These are phyloP conservation scores for Hephaestus fuliginosus DNA, from an alignment of 2,797 vertebrate species.

Conservation along the genomic window DNA sequence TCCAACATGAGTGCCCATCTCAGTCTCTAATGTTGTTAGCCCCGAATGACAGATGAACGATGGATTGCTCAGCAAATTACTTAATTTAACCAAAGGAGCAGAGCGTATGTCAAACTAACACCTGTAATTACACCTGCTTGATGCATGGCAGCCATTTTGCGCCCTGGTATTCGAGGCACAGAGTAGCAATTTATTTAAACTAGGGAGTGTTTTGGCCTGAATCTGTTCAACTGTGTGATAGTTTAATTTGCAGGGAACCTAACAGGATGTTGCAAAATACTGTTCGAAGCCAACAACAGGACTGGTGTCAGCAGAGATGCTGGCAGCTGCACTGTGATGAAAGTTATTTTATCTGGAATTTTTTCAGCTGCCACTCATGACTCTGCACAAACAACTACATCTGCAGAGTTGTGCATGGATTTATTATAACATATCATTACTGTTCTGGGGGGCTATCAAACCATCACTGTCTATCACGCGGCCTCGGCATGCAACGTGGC, in stretches of 20 bases:
- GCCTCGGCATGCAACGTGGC: constrained; percentile 22
- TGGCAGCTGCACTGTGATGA: constrained; percentile 58
- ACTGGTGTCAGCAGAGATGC: constrained; percentile 45
- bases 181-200: constrained; percentile 62
- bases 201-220: constrained; percentile 34
- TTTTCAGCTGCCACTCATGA: constrained; percentile 64
- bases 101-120: constrained; percentile 69
- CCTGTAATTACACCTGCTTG: constrained; percentile 77
- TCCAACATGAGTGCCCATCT: constrained; percentile 62
- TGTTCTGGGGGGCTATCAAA: constrained; percentile 49
- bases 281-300: constrained; percentile 42
- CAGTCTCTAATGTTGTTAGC: constrained; percentile 76
- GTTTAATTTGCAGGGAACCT: constrained; percentile 62
- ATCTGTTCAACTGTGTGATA: constrained; percentile 29
- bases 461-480: constrained; percentile 49
- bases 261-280: constrained; percentile 55
- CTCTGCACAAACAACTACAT: constrained; percentile 54
- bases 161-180: constrained; percentile 42
- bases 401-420: constrained; percentile 54
- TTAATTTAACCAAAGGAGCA: constrained; percentile 70
- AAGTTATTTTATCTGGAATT: constrained; percentile 59
- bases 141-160: constrained; percentile 60
- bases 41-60: constrained; percentile 76
- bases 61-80: constrained; percentile 73
- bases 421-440: constrained; percentile 68